Conservation (phyloP, 2,113 vertebrate species). For the Strix uralensis region DNA sequence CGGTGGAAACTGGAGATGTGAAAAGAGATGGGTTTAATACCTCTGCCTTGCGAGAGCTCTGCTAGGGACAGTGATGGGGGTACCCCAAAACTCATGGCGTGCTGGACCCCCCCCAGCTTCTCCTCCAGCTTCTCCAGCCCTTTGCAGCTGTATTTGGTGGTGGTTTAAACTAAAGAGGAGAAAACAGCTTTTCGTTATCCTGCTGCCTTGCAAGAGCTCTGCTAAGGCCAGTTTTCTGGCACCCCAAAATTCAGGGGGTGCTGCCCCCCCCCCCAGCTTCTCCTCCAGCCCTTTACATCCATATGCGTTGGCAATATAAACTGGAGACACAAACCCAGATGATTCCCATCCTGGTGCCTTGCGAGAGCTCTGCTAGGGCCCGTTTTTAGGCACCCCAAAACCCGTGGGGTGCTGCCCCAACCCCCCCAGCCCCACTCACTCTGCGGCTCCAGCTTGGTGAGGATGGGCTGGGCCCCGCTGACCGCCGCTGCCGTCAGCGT, state of each 20-base stretch:
- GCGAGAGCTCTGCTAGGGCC: too few relatives aligned
- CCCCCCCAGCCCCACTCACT: conserved; percentile 68
- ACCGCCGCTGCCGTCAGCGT: conserved; percentile 45
- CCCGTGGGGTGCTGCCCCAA: not conserved
- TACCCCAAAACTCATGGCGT: too few relatives aligned
- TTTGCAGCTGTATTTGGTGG: too few relatives aligned
- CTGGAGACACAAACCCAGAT: not conserved
- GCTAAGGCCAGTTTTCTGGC: too few relatives aligned
- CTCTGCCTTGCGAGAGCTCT: too few relatives aligned
- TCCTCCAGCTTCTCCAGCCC: too few relatives aligned
- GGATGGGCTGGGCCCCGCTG: conserved; percentile 84
- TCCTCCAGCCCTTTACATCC: conserved; percentile 69
- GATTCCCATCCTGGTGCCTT: not conserved
- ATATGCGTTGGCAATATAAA: too few relatives aligned
- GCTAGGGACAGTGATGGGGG: too few relatives aligned
- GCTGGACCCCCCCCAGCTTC: too few relatives aligned
- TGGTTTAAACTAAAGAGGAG: too few relatives aligned
- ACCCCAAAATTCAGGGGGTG: not conserved
- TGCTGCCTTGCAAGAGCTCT: not conserved
- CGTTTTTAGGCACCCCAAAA: not conserved
- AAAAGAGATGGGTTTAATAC: too few relatives aligned
- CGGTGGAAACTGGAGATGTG: conserved; percentile 70
- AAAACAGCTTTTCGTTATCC: too few relatives aligned
- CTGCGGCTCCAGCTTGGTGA: conserved; percentile 87
- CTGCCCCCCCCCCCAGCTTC: conserved; percentile 16